phyloP scores from a whole-genome alignment of 2,113 vertebrate genomes.

The Psilopogon haemacephalus region DNA sequence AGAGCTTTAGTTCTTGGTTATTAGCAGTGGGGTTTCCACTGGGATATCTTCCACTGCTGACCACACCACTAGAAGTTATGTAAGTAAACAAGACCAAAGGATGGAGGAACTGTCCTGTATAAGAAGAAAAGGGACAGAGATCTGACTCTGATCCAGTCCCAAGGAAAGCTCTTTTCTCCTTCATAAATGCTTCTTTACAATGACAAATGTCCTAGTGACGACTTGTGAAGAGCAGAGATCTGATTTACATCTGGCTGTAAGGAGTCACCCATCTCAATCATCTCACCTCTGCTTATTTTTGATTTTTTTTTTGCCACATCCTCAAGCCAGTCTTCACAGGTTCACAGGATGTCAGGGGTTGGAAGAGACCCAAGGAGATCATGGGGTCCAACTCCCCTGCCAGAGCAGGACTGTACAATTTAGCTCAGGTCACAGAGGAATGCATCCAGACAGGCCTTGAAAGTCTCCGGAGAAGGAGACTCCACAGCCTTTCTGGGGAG shows the following conservation, averaged over 20 bases:
- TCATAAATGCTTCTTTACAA: neutral
- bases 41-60: neutral
- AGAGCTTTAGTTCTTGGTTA: neutral
- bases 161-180: neutral
- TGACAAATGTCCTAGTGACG: neutral
- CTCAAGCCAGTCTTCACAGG: neutral
- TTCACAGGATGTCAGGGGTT: no score
- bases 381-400: no score
- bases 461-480: no score
- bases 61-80: neutral
- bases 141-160: neutral
- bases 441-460: no score
- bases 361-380: no score
- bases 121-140: neutral
- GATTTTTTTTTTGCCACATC: neutral
- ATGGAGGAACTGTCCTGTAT: neutral
- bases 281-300: neutral
- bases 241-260: neutral
- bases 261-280: neutral
- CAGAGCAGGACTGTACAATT: no score
- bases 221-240: neutral
- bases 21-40: neutral
- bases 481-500: no score
- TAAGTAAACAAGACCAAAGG: neutral
- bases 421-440: no score